Conservation (phyloP, 53 echinoderm and acorn worm genomes). For the Zoroaster sp. region DNA sequence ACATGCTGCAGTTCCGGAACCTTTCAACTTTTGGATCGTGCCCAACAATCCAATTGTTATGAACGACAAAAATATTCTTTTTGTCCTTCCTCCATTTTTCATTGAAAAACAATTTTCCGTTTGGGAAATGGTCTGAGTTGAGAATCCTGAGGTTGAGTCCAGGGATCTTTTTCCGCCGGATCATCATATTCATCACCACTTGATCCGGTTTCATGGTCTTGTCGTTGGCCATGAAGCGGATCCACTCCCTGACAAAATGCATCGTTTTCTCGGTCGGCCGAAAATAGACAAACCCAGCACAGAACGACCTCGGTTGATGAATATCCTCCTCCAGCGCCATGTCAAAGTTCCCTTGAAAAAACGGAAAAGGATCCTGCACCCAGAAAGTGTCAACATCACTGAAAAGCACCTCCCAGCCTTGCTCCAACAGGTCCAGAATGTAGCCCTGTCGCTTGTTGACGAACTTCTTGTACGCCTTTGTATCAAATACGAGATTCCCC, state of each 20-base stretch:
- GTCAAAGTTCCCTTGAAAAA: conserved; percentile 57
- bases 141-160: conserved; percentile 49
- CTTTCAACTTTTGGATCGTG: conserved; percentile 72
- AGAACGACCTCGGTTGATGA: neutral
- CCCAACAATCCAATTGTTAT: conserved; percentile 79
- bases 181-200: conserved; percentile 56
- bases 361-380: conserved; percentile 62
- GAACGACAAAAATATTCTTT: conserved; percentile 57
- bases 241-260: conserved; percentile 64
- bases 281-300: conserved; percentile 71
- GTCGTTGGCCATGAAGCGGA: conserved; percentile 26
- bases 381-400: conserved; percentile 77
- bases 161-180: conserved; percentile 8
- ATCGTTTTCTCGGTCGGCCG: conserved; percentile 54
- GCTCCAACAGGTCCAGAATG: conserved; percentile 54
- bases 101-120: conserved; percentile 66
- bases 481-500: conserved; percentile 51
- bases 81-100: conserved; percentile 51
- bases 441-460: conserved; percentile 72
- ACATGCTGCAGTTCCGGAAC: conserved; percentile 67
- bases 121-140: conserved; percentile 52
- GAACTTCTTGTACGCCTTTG: conserved; percentile 64
- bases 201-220: conserved; percentile 63
- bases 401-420: conserved; percentile 67
- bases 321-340: conserved; percentile 62